phyloP scores from a whole-genome alignment of 2,888 invertebrate species.

The Acronicta aceris region DNA sequence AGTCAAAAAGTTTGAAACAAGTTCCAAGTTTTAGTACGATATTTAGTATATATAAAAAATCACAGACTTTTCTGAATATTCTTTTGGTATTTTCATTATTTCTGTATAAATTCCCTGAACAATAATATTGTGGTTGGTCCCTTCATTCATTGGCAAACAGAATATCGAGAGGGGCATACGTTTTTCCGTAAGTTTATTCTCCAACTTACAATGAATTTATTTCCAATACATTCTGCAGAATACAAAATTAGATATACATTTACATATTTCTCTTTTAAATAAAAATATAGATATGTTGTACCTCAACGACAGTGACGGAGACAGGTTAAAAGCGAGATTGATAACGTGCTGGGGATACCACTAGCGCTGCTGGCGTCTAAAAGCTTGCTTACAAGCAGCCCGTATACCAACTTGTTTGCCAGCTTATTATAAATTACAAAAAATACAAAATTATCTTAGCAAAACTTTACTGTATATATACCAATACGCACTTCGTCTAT shows the following conservation, averaged over 20 bases:
- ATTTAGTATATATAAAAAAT: background rate
- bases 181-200: background rate
- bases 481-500: no score
- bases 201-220: background rate
- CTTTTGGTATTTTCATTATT: background rate
- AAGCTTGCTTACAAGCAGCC: no score
- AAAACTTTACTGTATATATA: no score
- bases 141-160: background rate
- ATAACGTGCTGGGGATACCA: no score
- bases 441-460: no score
- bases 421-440: no score
- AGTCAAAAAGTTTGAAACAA: background rate
- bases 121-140: background rate
- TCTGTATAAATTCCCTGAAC: background rate
- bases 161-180: background rate
- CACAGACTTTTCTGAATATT: background rate
- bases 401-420: no score
- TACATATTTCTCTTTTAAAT: no score
- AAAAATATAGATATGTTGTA: no score
- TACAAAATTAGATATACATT: background rate
- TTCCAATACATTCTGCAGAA: background rate
- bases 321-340: no score
- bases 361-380: no score
- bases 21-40: background rate
- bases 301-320: no score